Base-by-base conservation (phyloP, 64 coral and sea anemone genomes). In the Stylophora pistillata region DNA sequence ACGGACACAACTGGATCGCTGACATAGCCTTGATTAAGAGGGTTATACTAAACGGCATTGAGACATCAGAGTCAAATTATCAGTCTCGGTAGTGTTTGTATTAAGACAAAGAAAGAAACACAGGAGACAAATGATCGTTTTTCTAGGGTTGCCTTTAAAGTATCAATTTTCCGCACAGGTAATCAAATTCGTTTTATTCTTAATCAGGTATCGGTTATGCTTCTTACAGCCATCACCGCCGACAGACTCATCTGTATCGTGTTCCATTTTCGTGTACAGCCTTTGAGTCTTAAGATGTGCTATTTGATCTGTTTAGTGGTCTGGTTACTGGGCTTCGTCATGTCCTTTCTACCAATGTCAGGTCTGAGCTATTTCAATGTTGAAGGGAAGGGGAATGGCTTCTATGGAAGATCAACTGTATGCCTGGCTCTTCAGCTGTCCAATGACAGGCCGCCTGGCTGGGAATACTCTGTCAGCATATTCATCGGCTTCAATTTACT, bases 401-500 rank as follows among this genome's bases (percentile, higher is more conserved):
- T 37, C 73, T 76, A 26, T 20, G 18, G 21, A 32, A 23, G 27
- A 32, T 76, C 73, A 18, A 29, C 73, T 7, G 30, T 76, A 7
- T 76, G 73, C 29, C 73, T 76, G 30, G 23, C 73, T 32, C 52
- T 76, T 17, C 73, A 76, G 52, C 26, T 76, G 18, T 76, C 73
- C 23, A 76, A 30, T 32, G 73, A 76, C 17, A 76, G 52, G 30
- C 27, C 52, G 23, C 23, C 73, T 18, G 73, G 73, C 73, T 76
- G 73, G 73, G 73, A 76, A 30, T 76, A 76, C 26, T 5, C 73
- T 21, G 73, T 76, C 5, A 29, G 23, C 5, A 76, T 76, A 26
- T 76, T 76, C 73, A 76, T 76, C 18, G 73, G 18, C 18, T 53
- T 76, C 21, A 76, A 76, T 32, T 73, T 73, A 29, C 1, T 20